A percentile compares a stretch with the other conserved stretches of the same genome.
These are phyloP conservation scores for Coturnix japonica DNA, from an alignment of 2,113 vertebrate species.

Conservation along the genomic window DNA sequence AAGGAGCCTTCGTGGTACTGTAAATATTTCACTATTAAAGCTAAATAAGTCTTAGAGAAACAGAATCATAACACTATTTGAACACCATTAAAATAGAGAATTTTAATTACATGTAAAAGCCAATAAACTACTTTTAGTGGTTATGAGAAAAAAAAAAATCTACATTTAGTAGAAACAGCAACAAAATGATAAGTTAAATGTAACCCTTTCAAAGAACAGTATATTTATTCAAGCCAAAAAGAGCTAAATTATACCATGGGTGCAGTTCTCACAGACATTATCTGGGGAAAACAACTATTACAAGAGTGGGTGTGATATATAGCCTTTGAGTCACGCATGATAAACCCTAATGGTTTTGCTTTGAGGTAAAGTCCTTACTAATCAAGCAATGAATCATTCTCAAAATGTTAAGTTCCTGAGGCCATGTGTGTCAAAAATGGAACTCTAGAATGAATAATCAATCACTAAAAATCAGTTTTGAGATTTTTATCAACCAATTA, in stretches of 20 bases:
- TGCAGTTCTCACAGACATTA: conserved; percentile 60
- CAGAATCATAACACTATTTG: conserved; percentile 35
- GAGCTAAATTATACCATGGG: conserved; percentile 49
- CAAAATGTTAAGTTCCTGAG: conserved; percentile 17
- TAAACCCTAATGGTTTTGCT: conserved; percentile 60
- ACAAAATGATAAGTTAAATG: conserved; percentile 55
- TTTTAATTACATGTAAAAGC: conserved; percentile 51
- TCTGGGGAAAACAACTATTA: conserved; percentile 61
- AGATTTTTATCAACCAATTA: conserved; percentile 61
- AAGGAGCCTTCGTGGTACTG: conserved; percentile 25
- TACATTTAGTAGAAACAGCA: conserved; percentile 51
- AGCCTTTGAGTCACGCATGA: conserved; percentile 55
- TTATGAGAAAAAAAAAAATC: conserved; percentile 1
- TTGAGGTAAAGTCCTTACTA: conserved; percentile 60
- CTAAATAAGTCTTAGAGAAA: conserved; percentile 32
- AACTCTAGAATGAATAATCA: conserved; percentile 4
- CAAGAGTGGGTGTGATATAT: conserved; percentile 45
- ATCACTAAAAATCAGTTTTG: conserved; percentile 22
- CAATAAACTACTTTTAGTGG: conserved; percentile 38
- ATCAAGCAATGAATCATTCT: conserved; percentile 61
- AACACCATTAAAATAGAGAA: conserved; percentile 36
- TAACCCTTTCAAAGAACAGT: conserved; percentile 51
- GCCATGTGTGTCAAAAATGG: conserved; percentile 26
- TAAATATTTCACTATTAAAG: conserved; percentile 45
- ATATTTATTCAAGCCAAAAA: conserved; percentile 55